Base-by-base conservation (phyloP, 53 echinoderm and acorn worm species). In the Crossaster papposus region DNA sequence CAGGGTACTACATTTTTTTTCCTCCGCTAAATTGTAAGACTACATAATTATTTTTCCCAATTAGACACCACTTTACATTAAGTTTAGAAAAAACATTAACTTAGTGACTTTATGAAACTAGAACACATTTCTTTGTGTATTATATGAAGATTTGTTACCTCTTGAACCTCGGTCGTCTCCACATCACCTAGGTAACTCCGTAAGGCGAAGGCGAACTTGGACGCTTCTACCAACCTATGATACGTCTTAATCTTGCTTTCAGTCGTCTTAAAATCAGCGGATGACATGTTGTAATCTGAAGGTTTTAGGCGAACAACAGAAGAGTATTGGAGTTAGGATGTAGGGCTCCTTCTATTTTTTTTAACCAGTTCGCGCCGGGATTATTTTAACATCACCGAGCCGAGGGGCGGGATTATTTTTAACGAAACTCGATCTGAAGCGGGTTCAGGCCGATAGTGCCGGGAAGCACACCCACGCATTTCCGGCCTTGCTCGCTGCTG, bases 191-290 rank as follows among this genome's bases (percentile, higher is more conserved):
- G 36, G 74, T 85, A 75, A 50, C 90, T 83, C 18, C 92, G 65
- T 14, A 89, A 73, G 7, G 90, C 96, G 52, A 91, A 94, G 2
- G 84, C 91, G 89, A 94, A 96, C 81, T 92, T 92, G 23, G 84
- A 89, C 24, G 92, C 85, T 79, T 96, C 96, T 14, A 96, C 33
- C 30, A 96, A 91, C 30, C 84, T 89, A 53, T 96, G 96, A 76
- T 91, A 92, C 0, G 83, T 77, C 64, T 51, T 54, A 18, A 80
- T 78, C 73, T 31, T 62, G 70, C 34, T 71, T 28, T 14, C 78
- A 32, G 79, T 14, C 68, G 88, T 79, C 64, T 36, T 54, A 44
- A 93, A 91, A 76, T 91, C 89, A 51, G 36, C 89, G 17, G 29
- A 51, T 38, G 88, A 79, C 26, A 93, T 50, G 63, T 93, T 83